phyloP scores from a whole-genome alignment of 2,888 invertebrate genomes.

The Oscheius sp. region DNA sequence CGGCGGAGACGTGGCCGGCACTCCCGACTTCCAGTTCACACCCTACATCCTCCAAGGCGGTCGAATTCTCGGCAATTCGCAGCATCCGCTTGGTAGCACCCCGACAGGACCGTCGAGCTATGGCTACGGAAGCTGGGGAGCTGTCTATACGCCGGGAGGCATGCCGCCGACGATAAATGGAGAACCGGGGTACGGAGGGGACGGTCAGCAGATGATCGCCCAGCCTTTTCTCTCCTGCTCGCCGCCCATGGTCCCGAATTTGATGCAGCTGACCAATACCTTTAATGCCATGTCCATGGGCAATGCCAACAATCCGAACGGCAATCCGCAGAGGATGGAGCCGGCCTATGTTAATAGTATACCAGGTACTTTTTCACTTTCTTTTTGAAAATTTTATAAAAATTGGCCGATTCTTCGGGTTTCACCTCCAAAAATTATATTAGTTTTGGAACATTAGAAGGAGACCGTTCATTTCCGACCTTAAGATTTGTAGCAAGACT shows the following conservation, averaged over 20 bases:
- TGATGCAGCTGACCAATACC: constrained; percentile 36
- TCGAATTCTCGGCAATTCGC: constrained; percentile 40
- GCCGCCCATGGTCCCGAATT: constrained; percentile 32
- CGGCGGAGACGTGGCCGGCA: constrained; percentile 35
- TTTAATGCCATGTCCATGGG: constrained; percentile 40
- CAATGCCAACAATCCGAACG: constrained; percentile 20
- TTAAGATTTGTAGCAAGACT: too few relatives aligned
- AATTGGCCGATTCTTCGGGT: background rate
- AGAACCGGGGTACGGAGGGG: constrained; percentile 2
- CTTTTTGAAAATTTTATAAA: constrained; percentile 19
- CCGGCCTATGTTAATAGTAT: constrained; percentile 22
- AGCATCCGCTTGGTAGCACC: constrained; percentile 11
- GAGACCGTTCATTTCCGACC: too few relatives aligned
- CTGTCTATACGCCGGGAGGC: constrained; percentile 15
- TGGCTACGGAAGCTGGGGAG: constrained; percentile 48
- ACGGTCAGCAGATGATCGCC: background rate
- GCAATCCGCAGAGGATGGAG: constrained; percentile 39
- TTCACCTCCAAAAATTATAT: too few relatives aligned
- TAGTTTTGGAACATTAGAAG: too few relatives aligned
- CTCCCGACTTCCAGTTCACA: constrained; percentile 57
- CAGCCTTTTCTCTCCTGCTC: constrained; percentile 24
- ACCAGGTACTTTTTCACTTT: constrained; percentile 11
- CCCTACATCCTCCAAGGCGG: constrained; percentile 56
- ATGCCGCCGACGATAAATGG: constrained; percentile 3
- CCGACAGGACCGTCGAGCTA: constrained; percentile 56